These are phyloP conservation scores for Drosophila nigrodunni DNA, from an alignment of 1,140 invertebrate species.

Conservation along the genomic window DNA sequence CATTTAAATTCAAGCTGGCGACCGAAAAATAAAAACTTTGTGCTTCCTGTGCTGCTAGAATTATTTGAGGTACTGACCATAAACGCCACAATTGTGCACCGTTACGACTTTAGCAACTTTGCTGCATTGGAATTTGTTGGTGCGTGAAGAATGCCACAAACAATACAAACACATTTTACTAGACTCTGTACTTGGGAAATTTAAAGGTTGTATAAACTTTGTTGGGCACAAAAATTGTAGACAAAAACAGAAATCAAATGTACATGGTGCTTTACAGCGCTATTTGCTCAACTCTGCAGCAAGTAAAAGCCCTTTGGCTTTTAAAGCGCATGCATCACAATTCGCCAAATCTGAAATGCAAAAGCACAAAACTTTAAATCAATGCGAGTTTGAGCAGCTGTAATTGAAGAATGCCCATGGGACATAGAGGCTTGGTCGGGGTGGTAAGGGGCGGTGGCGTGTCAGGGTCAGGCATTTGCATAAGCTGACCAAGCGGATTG, in stretches of 20 bases:
- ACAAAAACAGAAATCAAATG: not conserved
- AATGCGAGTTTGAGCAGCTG: conserved; percentile 32
- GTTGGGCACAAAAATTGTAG: too few relatives aligned
- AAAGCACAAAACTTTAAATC: conserved; percentile 17
- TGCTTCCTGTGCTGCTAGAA: conserved; percentile 3
- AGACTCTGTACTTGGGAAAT: too few relatives aligned
- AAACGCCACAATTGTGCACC: not conserved
- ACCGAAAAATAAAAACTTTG: conserved; percentile 17
- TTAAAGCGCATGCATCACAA: conserved; percentile 3
- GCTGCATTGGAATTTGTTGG: not conserved
- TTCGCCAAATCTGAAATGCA: not conserved
- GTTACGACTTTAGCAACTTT: conserved; percentile 19
- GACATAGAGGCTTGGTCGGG: not conserved
- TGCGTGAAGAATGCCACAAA: conserved; percentile 1
- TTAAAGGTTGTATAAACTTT: too few relatives aligned
- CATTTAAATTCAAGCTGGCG: not conserved
- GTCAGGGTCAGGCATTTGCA: conserved; percentile 40
- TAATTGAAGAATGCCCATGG: conserved; percentile 28
- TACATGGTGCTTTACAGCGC: too few relatives aligned
- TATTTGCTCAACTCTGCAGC: too few relatives aligned
- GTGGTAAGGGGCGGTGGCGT: not conserved
- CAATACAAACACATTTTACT: not conserved
- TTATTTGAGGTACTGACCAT: conserved; percentile 11
- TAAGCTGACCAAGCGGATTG: conserved; percentile 39
- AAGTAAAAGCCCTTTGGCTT: not conserved